These are phyloP conservation scores for Zhengitettix transpicula DNA, from an alignment of 2,888 invertebrate genomes.

Conservation along the genomic window DNA sequence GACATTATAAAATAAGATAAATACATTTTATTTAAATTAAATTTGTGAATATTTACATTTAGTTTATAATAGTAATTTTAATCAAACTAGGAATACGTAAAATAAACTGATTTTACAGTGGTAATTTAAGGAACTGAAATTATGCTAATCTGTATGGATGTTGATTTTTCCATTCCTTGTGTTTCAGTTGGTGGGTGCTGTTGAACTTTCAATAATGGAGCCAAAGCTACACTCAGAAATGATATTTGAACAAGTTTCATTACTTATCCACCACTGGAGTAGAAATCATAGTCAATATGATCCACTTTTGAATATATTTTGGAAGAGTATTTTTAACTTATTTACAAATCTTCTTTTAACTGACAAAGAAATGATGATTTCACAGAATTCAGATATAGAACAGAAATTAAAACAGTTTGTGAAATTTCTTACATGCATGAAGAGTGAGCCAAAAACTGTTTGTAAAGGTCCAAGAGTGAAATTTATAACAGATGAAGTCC, in stretches of 20 bases:
- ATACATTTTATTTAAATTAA: no score
- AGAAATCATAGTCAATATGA: background rate
- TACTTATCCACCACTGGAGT: conserved; percentile 37
- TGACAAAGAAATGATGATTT: no score
- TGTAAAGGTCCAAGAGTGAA: background rate
- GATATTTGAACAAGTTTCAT: conserved; percentile 8
- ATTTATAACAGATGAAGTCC: background rate
- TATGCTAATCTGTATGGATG: background rate
- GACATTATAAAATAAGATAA: no score
- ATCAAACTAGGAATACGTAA: no score
- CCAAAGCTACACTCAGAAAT: conserved; percentile 29
- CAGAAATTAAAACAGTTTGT: no score
- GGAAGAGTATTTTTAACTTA: no score
- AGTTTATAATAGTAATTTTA: no score
- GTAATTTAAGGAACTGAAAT: background rate
- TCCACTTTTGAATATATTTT: background rate
- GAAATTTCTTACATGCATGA: no score
- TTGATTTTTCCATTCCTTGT: conserved; percentile 12
- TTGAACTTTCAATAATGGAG: conserved; percentile 28
- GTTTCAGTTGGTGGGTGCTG: conserved; percentile 27
- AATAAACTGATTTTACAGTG: background rate
- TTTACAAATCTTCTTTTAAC: no score
- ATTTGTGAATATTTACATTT: no score
- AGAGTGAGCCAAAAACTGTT: no score
- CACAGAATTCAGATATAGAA: no score